phyloP scores from a whole-genome alignment of 1,140 invertebrate genomes.

The Globodera rostochiensis region DNA sequence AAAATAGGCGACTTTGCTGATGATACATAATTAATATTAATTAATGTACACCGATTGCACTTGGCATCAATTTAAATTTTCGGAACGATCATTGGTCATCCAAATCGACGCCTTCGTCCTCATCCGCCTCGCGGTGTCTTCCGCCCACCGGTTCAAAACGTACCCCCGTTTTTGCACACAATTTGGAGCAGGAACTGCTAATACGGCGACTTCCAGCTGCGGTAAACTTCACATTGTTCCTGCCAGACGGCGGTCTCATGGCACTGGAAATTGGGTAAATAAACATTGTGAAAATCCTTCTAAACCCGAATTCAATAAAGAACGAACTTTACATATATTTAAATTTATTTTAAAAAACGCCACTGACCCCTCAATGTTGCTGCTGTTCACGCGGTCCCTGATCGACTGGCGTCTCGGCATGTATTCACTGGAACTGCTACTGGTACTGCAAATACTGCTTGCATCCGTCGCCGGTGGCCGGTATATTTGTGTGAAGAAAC shows the following conservation, averaged over 20 bases:
- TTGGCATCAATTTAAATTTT: not conserved
- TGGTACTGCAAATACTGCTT: not conserved
- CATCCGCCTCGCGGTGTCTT: conserved; percentile 3
- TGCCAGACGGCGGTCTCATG: not conserved
- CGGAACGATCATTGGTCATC: not conserved
- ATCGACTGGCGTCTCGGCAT: not conserved
- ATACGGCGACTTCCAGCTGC: not conserved
- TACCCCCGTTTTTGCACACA: not conserved
- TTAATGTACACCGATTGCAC: conserved; percentile 5
- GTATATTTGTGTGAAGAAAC: conserved; percentile 12
- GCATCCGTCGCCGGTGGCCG: not conserved
- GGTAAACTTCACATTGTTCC: not conserved
- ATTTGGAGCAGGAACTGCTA: conserved; percentile 5
- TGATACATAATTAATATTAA: not conserved
- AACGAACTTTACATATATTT: not conserved
- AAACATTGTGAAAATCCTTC: too few relatives aligned
- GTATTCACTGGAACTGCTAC: not conserved
- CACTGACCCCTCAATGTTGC: not conserved
- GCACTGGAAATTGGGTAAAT: not conserved
- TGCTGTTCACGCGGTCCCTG: not conserved
- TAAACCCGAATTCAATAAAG: not conserved
- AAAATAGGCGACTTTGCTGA: too few relatives aligned
- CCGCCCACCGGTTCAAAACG: not conserved
- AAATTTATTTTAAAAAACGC: not conserved
- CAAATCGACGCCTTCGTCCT: conserved; percentile 4